These are phyloP conservation scores for Liasis olivaceus DNA, from an alignment of 2,797 vertebrate genomes.

Conservation along the genomic window DNA sequence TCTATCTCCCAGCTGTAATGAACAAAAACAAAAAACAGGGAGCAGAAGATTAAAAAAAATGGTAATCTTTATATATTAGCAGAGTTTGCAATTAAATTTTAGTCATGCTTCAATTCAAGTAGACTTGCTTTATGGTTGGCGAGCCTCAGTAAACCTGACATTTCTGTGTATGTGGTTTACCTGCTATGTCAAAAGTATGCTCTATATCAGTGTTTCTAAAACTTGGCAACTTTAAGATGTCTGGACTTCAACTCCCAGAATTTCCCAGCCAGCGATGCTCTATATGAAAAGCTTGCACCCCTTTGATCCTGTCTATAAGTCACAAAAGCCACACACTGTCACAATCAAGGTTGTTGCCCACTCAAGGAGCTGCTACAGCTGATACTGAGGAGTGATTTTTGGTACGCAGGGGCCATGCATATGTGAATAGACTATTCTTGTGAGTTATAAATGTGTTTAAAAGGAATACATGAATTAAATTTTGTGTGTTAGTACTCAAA, in stretches of 20 bases:
- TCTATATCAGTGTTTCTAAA: neutral
- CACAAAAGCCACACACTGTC: neutral
- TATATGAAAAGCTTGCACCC: neutral
- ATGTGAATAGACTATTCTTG: neutral
- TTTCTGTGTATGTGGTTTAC: neutral
- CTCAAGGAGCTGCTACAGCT: neutral
- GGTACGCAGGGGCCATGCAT: neutral
- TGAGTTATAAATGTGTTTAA: neutral
- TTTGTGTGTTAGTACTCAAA: neutral
- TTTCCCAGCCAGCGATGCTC: too few relatives aligned
- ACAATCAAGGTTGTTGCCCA: neutral
- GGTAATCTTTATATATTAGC: neutral
- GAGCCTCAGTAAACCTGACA: too few relatives aligned
- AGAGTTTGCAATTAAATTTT: neutral
- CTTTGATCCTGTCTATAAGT: neutral
- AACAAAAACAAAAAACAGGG: neutral
- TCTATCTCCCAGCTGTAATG: neutral
- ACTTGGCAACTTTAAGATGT: too few relatives aligned
- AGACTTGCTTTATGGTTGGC: neutral
- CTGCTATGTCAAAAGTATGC: neutral
- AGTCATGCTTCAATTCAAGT: neutral
- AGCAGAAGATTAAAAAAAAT: neutral
- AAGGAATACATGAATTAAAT: neutral
- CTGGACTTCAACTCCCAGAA: too few relatives aligned
- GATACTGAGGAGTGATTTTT: neutral